Base-by-base conservation (phyloP, 2,113 vertebrate genomes). In the Saguinus imperator region DNA sequence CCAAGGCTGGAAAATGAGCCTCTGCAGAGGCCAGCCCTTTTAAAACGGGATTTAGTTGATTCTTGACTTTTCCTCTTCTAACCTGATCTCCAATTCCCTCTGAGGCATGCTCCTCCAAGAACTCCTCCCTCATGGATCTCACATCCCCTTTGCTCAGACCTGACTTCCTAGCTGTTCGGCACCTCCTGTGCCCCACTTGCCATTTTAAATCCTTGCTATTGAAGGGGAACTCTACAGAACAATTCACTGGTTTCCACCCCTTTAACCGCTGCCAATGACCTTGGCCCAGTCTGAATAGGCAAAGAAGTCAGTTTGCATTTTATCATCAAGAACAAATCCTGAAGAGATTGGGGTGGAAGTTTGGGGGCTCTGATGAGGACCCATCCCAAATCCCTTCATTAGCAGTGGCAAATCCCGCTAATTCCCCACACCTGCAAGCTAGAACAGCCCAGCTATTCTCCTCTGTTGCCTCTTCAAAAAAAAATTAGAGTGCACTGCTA, bases 361-460 rank as follows among this genome's bases (percentile, higher is more conserved):
- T 2, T 91, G 76, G 25, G n/a, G 52, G 52, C 88, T 79, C 52
- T 92, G 80, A 88, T 48, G 72, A 88, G 55, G 82, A 88, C 64
- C 48, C 77, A 84, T 57, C 88, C 88, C 83, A 95, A 92, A 92
- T 89, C 77, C 48, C 72, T 95, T 18, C 61, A 79, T 91, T 21
- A 27, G 37, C 57, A 61, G 55, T 80, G 92, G 61, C 43, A 72
- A 83, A 50, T 25, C 77, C 70, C 87, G 18, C 77, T 94, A 79
- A 95, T 79, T 75, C 52, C 64, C 25, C 29, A 20, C n/a, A 32
- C 32, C 68, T 35, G 18, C n/a, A 45, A 45, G 55, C 76, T 79
- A 66, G 66, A 95, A 79, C 77, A 64, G 29, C 68, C 61, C 57
- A 3, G 20, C 21, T 8, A 8, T 23, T 55, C 35, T 32, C 70